Base-by-base conservation (phyloP, 2,113 vertebrate species). In the Spizaetus ornatus region DNA sequence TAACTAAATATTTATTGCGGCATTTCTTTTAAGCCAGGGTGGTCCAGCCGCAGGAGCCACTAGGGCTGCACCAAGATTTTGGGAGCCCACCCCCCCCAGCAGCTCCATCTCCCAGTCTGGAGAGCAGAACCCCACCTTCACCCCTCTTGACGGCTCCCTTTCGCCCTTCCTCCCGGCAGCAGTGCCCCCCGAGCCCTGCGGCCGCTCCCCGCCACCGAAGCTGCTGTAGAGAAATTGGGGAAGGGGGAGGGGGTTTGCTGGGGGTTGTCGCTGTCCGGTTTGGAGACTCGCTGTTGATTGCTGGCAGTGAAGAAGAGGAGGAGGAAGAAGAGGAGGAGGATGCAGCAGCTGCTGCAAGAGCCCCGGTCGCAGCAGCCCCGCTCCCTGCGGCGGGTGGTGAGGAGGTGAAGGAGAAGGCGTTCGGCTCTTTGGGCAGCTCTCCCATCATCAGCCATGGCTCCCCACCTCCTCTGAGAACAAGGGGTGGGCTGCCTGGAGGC, bases 321-420 rank as follows among this genome's bases (percentile, higher is more conserved):
- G 23, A 32, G 19, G 6, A 27, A 15, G 31, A 14, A 6, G 18
- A 17, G 15, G 20, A 79, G 21, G 32, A 58, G 9, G 52, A 80
- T 53, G 26, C 5, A 6, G 38, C 48, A 31, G 29, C 20, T 27
- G 21, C 48, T 69, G 21, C 2, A 1, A 27, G 13, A 61, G 11
- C 26, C 20, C 34, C 0, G 0, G 38, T 10, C 3, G 6, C 58
- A 67, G 53, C 59, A 77, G 53, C 26, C 65, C 17, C 3, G 34
- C 27, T 71, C 13, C 47, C 34, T 16, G 2, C 25, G 22, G 43
- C 50, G 36, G 23, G 55, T 1, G 0, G 1, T 31, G 45, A 59
- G 31, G 73, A 83, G 31, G 42, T 48, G 40, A 73, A 81, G 34
- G 40, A 50, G 13, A 7, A 0, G 5, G 22, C 0, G 0, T 71